A percentile compares a stretch with the other conserved stretches of the same genome.
Conservation (phyloP, 2,888 invertebrate species). For the Limnephilus lunatus region DNA sequence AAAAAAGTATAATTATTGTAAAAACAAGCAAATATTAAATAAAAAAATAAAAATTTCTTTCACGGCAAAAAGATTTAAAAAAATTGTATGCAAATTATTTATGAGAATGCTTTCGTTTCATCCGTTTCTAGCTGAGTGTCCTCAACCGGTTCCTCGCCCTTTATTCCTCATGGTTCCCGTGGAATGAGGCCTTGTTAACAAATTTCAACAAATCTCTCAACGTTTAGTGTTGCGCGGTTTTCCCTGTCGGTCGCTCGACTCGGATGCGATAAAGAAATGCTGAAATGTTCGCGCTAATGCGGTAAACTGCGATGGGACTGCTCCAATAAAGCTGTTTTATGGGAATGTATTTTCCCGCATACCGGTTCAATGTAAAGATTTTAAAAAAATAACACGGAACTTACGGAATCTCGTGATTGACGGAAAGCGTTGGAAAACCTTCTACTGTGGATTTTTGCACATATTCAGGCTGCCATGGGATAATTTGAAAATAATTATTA, state of each 20-base stretch:
- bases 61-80: too few relatives aligned
- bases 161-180: neutral
- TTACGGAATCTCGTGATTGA: neutral
- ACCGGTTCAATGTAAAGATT: neutral
- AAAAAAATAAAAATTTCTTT: too few relatives aligned
- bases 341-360: neutral
- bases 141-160: conserved; percentile 10
- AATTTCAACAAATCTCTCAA: conserved; percentile 47
- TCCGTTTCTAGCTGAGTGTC: neutral
- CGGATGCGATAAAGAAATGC: neutral
- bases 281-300: neutral
- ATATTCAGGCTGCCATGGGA: neutral
- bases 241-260: neutral
- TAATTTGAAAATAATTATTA: neutral
- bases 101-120: neutral
- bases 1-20: too few relatives aligned
- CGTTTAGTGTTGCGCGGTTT: conserved; percentile 19
- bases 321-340: neutral
- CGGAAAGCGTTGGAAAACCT: neutral
- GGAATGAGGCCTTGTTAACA: conserved; percentile 36
- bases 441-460: neutral
- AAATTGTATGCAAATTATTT: neutral
- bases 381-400: neutral
- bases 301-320: neutral
- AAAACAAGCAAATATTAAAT: too few relatives aligned